Conservation (phyloP, 2,888 invertebrate genomes). For the Branchipolynoe longqiensis region DNA sequence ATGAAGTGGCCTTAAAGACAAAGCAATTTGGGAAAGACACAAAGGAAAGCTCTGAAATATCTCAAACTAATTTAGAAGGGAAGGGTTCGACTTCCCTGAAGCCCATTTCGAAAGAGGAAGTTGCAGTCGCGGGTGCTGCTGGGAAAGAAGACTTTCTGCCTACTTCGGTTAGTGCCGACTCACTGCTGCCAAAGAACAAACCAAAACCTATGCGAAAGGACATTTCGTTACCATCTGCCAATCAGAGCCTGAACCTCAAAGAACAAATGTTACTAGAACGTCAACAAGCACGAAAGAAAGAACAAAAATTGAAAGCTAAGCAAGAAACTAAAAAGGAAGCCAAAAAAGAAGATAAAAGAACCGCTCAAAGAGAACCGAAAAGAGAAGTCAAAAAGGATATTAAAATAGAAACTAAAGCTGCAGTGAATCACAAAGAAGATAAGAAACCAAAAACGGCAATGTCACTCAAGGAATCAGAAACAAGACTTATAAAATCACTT, state of each 20-base stretch:
- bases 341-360: too few species aligned
- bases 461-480: not conserved
- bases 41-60: not conserved
- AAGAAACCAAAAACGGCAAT: too few species aligned
- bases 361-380: too few species aligned
- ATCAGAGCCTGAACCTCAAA: not conserved
- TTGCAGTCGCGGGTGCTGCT: not conserved
- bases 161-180: conserved; percentile 32
- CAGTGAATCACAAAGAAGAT: too few species aligned
- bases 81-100: not conserved
- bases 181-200: conserved; percentile 5
- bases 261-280: conserved; percentile 31
- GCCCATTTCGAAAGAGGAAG: not conserved
- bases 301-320: not conserved
- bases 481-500: not conserved
- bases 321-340: not conserved
- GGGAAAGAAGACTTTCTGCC: not conserved
- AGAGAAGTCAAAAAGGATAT: too few species aligned
- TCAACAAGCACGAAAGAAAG: conserved; percentile 1
- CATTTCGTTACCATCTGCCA: conserved; percentile 9
- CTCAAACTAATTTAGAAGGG: not conserved
- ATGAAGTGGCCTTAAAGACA: not conserved
- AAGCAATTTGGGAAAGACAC: not conserved
- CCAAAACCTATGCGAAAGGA: conserved; percentile 8
- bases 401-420: too few species aligned